Evolutionary conservation across 2,797 vertebrate genomes (phyloP).

Genomic region (Poeciliopsis presidionis): DNA sequence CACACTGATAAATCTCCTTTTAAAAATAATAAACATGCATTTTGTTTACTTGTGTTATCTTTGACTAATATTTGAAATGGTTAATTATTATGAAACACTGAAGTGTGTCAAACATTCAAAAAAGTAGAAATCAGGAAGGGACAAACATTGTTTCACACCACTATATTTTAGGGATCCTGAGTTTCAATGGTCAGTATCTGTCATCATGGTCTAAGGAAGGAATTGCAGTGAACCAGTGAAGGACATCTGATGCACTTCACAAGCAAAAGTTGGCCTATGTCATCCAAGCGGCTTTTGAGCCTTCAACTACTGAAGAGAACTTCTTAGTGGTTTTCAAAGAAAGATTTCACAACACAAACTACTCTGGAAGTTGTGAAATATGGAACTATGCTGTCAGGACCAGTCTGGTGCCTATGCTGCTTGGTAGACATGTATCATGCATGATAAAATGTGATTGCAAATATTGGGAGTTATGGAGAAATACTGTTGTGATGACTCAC

Average conservation of each 20-base stretch:
- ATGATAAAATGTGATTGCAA: not conserved
- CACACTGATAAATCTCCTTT: too few species aligned
- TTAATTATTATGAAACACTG: too few species aligned
- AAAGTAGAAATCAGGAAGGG: too few species aligned
- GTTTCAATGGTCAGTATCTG: not conserved
- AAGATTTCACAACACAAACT: not conserved
- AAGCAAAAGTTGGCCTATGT: not conserved
- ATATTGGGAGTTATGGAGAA: not conserved
- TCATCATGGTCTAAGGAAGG: not conserved
- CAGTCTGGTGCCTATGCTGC: not conserved
- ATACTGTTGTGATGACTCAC: conserved; percentile 75
- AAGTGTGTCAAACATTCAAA: too few species aligned
- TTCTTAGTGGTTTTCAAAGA: not conserved
- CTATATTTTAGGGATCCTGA: not conserved
- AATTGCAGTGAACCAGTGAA: not conserved
- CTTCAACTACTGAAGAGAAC: not conserved
- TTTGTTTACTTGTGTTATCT: too few species aligned
- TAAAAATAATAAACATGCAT: too few species aligned
- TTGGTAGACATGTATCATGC: not conserved
- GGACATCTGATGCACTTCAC: not conserved
- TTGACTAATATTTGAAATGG: too few species aligned
- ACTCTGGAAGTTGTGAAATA: not conserved
- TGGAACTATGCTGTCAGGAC: not conserved
- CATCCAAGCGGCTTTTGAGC: not conserved
- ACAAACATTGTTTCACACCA: too few species aligned